Evolutionary conservation across 1,140 invertebrate species (phyloP).

Genomic region (Asobara japonica): DNA sequence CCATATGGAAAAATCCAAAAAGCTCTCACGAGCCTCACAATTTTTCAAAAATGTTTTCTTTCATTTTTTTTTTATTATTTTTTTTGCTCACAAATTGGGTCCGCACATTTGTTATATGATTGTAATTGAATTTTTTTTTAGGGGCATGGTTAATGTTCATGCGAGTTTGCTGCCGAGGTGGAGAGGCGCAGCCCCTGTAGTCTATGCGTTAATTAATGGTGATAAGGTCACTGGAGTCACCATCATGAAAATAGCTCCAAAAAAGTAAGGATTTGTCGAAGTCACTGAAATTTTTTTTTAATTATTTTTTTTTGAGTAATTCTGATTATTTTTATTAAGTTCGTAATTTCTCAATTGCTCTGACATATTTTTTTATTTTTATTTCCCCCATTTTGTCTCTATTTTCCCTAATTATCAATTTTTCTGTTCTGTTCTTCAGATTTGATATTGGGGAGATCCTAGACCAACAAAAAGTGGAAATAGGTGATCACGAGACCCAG

Average conservation of each 20-base stretch:
- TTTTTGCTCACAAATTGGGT: not conserved
- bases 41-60: no score
- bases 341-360: no score
- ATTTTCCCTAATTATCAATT: not conserved
- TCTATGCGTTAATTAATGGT: constrained; percentile 84
- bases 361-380: no score
- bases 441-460: constrained; percentile 91
- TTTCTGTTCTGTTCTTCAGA: constrained; percentile 46
- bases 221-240: constrained; percentile 86
- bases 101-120: not conserved
- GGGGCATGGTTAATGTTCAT: constrained; percentile 93
- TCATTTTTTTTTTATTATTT: constrained; percentile 1
- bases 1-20: no score
- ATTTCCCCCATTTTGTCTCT: no score
- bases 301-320: no score
- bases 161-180: constrained; percentile 90
- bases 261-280: constrained; percentile 73
- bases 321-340: no score
- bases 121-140: constrained; percentile 53
- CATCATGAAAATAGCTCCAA: constrained; percentile 87
- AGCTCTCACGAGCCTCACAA: no score
- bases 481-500: constrained; percentile 73
- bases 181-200: constrained; percentile 90
- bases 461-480: constrained; percentile 70
- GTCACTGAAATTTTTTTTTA: not conserved